Evolutionary conservation across 2,888 invertebrate genomes (phyloP), one percentile per base, ranked within the genome.

Genomic region (Erynnis tages): DNA sequence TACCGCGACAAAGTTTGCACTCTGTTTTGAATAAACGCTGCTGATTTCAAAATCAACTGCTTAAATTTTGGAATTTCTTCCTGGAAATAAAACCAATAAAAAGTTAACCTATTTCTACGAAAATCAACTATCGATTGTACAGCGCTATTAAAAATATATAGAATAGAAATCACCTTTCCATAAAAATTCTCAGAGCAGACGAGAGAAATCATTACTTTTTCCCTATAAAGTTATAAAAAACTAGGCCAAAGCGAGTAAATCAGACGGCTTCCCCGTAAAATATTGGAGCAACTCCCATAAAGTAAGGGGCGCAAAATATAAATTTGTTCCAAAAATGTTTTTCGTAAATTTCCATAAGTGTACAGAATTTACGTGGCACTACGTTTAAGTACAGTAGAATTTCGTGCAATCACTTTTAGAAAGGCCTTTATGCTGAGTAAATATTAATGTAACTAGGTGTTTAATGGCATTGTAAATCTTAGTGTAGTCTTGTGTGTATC

Each of bases 351-450:
- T 41, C 27, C 16, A 27, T 41, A 69, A 66, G 61, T 64, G 60
- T 58, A 56, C 56, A 21, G 63, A 67, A 67, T 76, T 73, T 69
- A 67, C 68, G 64, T 60, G 65, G 63, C 62, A 58, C 65, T 69
- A 66, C 57, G 54, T 56, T 58, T 69, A 70, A 75, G 68, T 65
- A 62, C 62, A 59, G 55, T 57, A 53, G 60, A 63, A 65, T 59
- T 63, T 65, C 65, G 66, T 68, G 70, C 72, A 73, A 75, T 77
- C 76, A 79, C 74, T 76, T 75, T 66, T 60, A n/a, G 59, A 71
- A 75, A 73, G 74, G 68, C 68, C 68, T 71, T 68, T 67, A 68
- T 65, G 64, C 66, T 62, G 59, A 21, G 37, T 21, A 1, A 23
- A 38, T 8, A 38, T 25, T 25, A 3, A 54, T 21, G 21, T 4